Evolutionary conservation across 37 sponge, comb jelly and placozoan species (phyloP).

Genomic region (Halichondria panicea): DNA sequence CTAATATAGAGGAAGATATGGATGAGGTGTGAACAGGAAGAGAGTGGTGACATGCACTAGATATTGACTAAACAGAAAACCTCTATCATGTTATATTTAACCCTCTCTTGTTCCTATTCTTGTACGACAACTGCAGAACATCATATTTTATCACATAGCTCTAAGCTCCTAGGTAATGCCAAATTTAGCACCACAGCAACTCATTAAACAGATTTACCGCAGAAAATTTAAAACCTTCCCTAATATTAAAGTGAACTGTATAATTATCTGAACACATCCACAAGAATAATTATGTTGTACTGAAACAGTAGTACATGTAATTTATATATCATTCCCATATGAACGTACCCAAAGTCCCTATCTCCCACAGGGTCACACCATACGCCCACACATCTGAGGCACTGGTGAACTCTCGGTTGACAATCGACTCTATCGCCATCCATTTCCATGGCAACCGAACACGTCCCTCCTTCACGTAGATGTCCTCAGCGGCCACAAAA

Average conservation of each 20-base stretch:
- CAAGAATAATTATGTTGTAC: too few species aligned
- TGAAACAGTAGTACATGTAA: background rate
- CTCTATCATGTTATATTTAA: too few species aligned
- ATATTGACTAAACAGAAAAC: too few species aligned
- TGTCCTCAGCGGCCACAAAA: conserved; percentile 9
- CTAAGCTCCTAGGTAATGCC: too few species aligned
- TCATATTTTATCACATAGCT: too few species aligned
- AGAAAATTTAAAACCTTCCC: background rate
- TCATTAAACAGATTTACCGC: background rate
- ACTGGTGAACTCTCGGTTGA: conserved; percentile 64
- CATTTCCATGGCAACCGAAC: conserved; percentile 73
- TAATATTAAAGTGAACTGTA: background rate
- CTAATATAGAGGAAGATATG: too few species aligned
- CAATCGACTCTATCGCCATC: conserved; percentile 84
- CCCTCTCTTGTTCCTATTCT: too few species aligned
- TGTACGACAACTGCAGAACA: too few species aligned
- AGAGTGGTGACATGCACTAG: background rate
- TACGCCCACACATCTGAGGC: conserved; percentile 80
- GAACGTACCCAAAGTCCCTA: conserved; percentile 63
- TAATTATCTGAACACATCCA: background rate
- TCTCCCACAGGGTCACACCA: conserved; percentile 78
- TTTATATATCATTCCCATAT: background rate
- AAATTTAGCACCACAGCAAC: too few species aligned
- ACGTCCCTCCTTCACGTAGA: conserved; percentile 64
- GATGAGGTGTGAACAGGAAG: background rate